Conservation (phyloP, 2,113 vertebrate genomes). For the Osmerus mordax region DNA sequence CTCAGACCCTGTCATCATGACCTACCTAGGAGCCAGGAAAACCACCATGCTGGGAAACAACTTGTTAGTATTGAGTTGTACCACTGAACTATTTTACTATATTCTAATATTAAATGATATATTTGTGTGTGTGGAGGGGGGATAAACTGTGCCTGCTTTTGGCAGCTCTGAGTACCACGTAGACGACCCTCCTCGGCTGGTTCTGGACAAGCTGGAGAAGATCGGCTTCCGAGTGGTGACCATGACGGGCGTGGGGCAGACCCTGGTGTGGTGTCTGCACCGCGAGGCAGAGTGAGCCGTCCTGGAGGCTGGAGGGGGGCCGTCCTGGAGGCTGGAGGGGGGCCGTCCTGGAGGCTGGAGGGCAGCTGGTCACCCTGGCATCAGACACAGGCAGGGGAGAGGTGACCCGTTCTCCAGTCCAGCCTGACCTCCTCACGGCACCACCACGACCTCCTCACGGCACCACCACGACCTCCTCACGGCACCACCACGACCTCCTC, state of each 20-base stretch:
- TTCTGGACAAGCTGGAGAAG: constrained; percentile 91
- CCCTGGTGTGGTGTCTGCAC: constrained; percentile 96
- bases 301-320: neutral
- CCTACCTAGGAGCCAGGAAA: constrained; percentile 85
- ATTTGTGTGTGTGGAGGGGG: too few species aligned
- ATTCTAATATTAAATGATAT: neutral
- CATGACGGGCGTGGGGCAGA: constrained; percentile 97
- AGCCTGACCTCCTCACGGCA: too few species aligned
- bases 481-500: too few species aligned
- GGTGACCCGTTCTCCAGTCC: too few species aligned
- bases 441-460: too few species aligned
- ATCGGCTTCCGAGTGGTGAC: constrained; percentile 83
- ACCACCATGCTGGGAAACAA: constrained; percentile 88
- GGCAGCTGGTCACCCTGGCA: too few species aligned
- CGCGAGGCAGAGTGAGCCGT: constrained; percentile 69
- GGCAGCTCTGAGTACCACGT: constrained; percentile 90
- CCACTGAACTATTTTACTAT: neutral
- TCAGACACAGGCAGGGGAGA: too few species aligned
- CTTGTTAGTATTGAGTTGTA: constrained; percentile 80
- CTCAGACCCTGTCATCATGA: constrained; percentile 86
- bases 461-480: too few species aligned
- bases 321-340: neutral
- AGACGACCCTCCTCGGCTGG: constrained; percentile 84
- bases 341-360: neutral
- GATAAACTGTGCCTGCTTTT: constrained; percentile 37